Percentiles rank a stretch among this genome's conserved stretches.
Evolutionary conservation across 2,888 invertebrate species (phyloP).

Genomic region (Machimus atricapillus): DNA sequence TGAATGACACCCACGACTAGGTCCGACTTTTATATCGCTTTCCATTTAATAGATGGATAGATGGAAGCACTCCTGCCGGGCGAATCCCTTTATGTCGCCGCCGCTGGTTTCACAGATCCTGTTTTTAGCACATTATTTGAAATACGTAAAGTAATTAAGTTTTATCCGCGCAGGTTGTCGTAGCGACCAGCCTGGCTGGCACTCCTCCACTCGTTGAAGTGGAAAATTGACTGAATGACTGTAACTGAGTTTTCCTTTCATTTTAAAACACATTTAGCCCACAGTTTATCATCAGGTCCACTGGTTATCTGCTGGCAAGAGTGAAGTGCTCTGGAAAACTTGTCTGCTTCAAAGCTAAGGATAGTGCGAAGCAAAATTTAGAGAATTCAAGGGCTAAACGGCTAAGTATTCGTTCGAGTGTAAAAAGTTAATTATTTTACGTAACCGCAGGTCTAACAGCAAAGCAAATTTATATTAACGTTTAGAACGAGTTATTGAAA

Average conservation of each 20-base stretch:
- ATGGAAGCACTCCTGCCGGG: not conserved
- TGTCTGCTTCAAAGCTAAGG: not conserved
- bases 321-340: not conserved
- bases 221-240: slow-evolving; percentile 12
- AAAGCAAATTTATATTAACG: not conserved
- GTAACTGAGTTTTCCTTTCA: slow-evolving; percentile 5
- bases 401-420: not conserved
- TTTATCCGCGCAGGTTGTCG: not conserved
- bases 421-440: not conserved
- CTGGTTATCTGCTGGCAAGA: not conserved
- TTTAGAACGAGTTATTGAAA: not conserved
- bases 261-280: slow-evolving; percentile 9
- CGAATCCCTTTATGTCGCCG: not conserved
- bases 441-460: not conserved
- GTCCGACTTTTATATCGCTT: not conserved
- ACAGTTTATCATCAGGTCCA: not conserved
- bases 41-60: not conserved
- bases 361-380: not conserved
- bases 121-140: slow-evolving; percentile 4
- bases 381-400: not conserved
- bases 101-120: not conserved
- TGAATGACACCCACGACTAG: slow-evolving; percentile 15
- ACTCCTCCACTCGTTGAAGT: not conserved
- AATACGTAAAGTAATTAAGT: slow-evolving; percentile 23
- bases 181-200: not conserved